Percentiles rank a stretch among this genome's conserved stretches.
These are phyloP conservation scores for Drosophila repleta DNA, from an alignment of 1,140 invertebrate genomes.

Conservation along the genomic window DNA sequence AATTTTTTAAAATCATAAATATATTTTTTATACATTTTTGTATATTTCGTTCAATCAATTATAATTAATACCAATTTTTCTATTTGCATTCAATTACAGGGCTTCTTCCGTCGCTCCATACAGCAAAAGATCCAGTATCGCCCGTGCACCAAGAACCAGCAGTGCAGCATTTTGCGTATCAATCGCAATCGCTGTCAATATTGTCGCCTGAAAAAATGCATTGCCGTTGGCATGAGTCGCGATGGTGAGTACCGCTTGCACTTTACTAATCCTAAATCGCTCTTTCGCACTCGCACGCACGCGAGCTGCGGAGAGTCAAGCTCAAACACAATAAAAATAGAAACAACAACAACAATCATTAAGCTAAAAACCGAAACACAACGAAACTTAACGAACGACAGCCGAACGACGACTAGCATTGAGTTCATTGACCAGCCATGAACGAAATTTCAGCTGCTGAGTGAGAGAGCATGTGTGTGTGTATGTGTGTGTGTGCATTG, in stretches of 20 bases:
- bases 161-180: constrained; percentile 97
- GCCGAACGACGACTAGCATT: constrained; percentile 21
- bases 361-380: constrained; percentile 33
- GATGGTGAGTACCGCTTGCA: constrained; percentile 90
- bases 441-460: constrained; percentile 69
- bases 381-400: constrained; percentile 19
- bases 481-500: constrained; percentile 42
- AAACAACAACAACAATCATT: constrained; percentile 11
- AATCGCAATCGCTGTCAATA: constrained; percentile 99
- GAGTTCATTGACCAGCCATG: constrained; percentile 83
- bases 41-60: no score
- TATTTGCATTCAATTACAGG: constrained; percentile 85
- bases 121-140: constrained; percentile 99
- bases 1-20: no score
- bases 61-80: not conserved
- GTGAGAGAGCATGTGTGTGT: constrained; percentile 2
- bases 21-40: no score
- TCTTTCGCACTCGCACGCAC: not conserved
- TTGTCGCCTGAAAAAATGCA: constrained; percentile 98
- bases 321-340: constrained; percentile 18
- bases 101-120: constrained; percentile 94
- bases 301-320: constrained; percentile 34
- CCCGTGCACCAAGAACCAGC: constrained; percentile 98
- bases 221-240: constrained; percentile 98
- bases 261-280: not conserved